These are phyloP conservation scores for Caenorhabditis virilis DNA, from an alignment of 2,888 invertebrate species.

Conservation along the genomic window DNA sequence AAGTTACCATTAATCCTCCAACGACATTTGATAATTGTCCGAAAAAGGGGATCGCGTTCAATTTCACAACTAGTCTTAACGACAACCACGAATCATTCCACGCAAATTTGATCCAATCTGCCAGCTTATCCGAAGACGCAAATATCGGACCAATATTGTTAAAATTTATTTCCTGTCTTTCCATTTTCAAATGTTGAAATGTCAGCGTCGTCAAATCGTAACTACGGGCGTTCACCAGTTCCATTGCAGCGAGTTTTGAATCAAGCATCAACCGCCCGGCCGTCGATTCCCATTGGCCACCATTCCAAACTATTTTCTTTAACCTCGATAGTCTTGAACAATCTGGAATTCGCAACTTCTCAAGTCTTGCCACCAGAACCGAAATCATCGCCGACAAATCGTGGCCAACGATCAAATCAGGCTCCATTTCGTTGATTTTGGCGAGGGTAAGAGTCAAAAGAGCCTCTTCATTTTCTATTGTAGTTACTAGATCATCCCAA, in stretches of 20 bases:
- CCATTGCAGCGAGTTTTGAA: conserved; percentile 80
- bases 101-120: conserved; percentile 57
- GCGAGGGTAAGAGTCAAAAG: conserved; percentile 85
- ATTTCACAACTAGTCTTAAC: conserved; percentile 61
- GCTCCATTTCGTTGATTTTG: conserved; percentile 82
- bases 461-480: conserved; percentile 83
- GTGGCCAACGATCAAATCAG: conserved; percentile 92
- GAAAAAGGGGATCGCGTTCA: conserved; percentile 90
- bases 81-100: conserved; percentile 56
- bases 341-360: conserved; percentile 75
- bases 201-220: conserved; percentile 82
- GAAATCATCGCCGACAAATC: conserved; percentile 90
- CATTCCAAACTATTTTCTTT: conserved; percentile 74
- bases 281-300: conserved; percentile 62
- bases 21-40: conserved; percentile 95
- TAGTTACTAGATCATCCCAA: conserved; percentile 73
- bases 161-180: conserved; percentile 37
- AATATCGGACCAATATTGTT: conserved; percentile 53
- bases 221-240: conserved; percentile 86
- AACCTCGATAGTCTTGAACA: conserved; percentile 90
- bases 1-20: conserved; percentile 76
- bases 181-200: conserved; percentile 69
- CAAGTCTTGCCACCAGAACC: conserved; percentile 83
- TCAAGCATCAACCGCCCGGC: conserved; percentile 64
- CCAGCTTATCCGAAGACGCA: conserved; percentile 23